Base-by-base conservation (phyloP, 1,140 invertebrate genomes). In the Atta texana region DNA sequence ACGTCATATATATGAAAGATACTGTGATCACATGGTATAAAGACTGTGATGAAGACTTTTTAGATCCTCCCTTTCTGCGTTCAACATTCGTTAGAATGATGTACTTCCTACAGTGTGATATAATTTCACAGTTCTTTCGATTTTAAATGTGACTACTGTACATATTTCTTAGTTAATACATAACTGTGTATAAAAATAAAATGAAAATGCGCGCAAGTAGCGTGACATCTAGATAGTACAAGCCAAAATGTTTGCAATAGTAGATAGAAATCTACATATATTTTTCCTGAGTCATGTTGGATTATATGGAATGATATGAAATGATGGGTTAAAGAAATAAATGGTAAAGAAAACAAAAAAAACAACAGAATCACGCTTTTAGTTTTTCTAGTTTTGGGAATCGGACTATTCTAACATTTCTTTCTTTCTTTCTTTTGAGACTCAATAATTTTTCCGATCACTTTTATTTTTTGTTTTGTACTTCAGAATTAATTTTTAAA, bases 181-280 rank as follows among this genome's bases (percentile, higher is more conserved):
- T 49, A 44, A 24, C n/a, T 24, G 49, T 14, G 39, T 66, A 66
- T 34, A 69, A 69, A n/a, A 24, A 14, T 8, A 14, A 55, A 80
- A 53, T 68, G 5, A 53, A 12, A 80, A 55, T 68, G 31, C 14
- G 14, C 10, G 44, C 31, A 55, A 80, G 1, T 44, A 6, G n/a
- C 34, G 59, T n/a, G 5, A 49, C 18, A 53, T 53, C 18, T 10
- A 63, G 39, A 77, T 49, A 64, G n/a, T 55, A 14, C 3, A 31
- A 55, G n/a, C 1, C 31, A 21, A 51, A 51, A 86, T 57, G 89
- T 85, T 91, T 63, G 61, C n/a, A 86, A 90, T 86, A 71, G 7
- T n/a, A 39, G 44, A 18, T 75, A 21, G 12, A 91, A 84, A 89
- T 91, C 86, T 88, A 55, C 84, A 89, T 91, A 88, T 91, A 91